These are phyloP conservation scores for Atherix ibis DNA, from an alignment of 2,888 invertebrate genomes.

Conservation along the genomic window DNA sequence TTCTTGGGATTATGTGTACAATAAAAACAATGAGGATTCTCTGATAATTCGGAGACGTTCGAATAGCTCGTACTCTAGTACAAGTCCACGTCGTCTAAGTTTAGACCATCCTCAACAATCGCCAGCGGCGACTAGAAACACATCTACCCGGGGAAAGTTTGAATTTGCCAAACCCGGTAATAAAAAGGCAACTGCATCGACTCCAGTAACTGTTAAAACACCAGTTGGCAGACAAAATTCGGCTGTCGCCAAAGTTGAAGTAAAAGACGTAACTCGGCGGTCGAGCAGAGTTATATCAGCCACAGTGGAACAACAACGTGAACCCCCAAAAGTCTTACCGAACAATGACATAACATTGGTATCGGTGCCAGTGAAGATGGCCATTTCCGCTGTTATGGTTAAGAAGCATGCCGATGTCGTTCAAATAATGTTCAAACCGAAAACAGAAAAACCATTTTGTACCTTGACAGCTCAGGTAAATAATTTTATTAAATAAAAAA, in stretches of 20 bases:
- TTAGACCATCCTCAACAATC: slow-evolving; percentile 26
- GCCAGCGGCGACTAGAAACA: slow-evolving; percentile 15
- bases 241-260: slow-evolving; percentile 10
- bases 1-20: slow-evolving; percentile 44
- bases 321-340: slow-evolving; percentile 2
- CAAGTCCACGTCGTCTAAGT: slow-evolving; percentile 46
- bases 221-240: slow-evolving; percentile 11
- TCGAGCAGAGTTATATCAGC: no score
- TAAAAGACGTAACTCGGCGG: slow-evolving; percentile 2
- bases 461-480: slow-evolving; percentile 46
- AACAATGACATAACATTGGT: slow-evolving; percentile 6
- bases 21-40: slow-evolving; percentile 52
- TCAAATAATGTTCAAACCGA: slow-evolving; percentile 44
- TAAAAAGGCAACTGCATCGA: slow-evolving; percentile 14
- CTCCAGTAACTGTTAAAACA: no score
- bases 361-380: neutral
- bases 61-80: slow-evolving; percentile 65
- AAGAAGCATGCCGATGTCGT: slow-evolving; percentile 33
- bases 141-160: no score
- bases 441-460: slow-evolving; percentile 41
- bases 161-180: slow-evolving; percentile 29
- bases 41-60: slow-evolving; percentile 70
- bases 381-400: slow-evolving; percentile 9
- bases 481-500: no score
- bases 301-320: slow-evolving; percentile 9